Evolutionary conservation across 2,888 invertebrate genomes (phyloP), one percentile per base, ranked within the genome.

Genomic region (Diarsia rubi): DNA sequence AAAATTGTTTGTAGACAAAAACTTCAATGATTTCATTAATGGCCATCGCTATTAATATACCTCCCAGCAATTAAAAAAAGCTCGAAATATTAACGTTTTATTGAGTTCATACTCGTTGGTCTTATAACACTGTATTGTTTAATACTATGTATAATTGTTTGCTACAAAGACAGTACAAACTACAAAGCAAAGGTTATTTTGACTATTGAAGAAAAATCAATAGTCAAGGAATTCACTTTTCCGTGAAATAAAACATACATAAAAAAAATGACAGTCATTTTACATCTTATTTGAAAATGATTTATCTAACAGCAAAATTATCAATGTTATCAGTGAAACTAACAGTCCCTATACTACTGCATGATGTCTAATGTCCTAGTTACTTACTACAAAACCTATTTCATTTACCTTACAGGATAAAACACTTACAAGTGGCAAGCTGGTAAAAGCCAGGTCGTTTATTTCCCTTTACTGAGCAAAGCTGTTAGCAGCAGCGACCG

Each of bases 391-490:
- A 45, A 27, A 42, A n/a, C 19, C 11, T 63, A 9, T 45, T 24
- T 52, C 6, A 24, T 14, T 24, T 70, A 24, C 19, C 14, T 47
- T 67, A 19, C 9, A 31, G 54, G 65, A 72, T 79, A 69, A 82
- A 84, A 68, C 31, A 74, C 68, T 75, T 66, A 63, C 62, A 57
- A 57, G 59, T 71, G 42, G 52, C 60, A 45, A 47, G 76, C 72
- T 67, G 63, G 63, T 84, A 69, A 69, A 67, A 66, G 66, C 69
- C 44, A 45, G 45, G 57, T 73, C 79, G 68, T 84, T 72, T 84
- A 84, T 82, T 82, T 84, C 31, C 72, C 63, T 84, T 64, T 81
- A 60, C 63, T 69, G 49, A 75, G 71, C 65, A 45, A 63, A 69
- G 68, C 76, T 79, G 66, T 82, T 75, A 80, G 76, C 76, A 69